Conservation (phyloP, 2,888 invertebrate genomes). For the Calameuta pallipes region DNA sequence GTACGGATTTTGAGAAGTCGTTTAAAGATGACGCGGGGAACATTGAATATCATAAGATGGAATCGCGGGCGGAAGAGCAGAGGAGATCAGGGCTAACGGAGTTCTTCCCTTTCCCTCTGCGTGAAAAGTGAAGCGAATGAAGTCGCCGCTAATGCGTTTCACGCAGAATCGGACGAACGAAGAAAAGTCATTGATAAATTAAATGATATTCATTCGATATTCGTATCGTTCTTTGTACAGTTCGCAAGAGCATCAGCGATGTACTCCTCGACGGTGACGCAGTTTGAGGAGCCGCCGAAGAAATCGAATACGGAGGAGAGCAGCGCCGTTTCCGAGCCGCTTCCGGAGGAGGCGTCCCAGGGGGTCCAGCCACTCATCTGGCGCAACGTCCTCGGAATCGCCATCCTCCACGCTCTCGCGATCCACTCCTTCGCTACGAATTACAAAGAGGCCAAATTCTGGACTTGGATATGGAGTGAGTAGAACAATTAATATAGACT, state of each 20-base stretch:
- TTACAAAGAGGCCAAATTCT: conserved; percentile 59
- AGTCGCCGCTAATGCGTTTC: too few species aligned
- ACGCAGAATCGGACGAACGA: too few species aligned
- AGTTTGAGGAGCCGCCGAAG: conserved; percentile 37
- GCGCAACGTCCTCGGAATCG: conserved; percentile 72
- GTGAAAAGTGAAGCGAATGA: too few species aligned
- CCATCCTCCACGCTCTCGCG: conserved; percentile 68
- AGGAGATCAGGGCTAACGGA: too few species aligned
- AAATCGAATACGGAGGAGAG: conserved; percentile 25
- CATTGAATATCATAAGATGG: too few species aligned
- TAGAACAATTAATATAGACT: conserved; percentile 32
- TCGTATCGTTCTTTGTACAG: too few species aligned
- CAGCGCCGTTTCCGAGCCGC: conserved; percentile 27
- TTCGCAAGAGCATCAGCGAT: conserved; percentile 12
- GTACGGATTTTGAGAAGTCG: too few species aligned
- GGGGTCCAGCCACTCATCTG: conserved; percentile 71
- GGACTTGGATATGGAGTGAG: conserved; percentile 74
- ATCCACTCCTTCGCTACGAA: conserved; percentile 62
- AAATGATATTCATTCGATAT: too few species aligned
- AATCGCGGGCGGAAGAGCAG: too few species aligned
- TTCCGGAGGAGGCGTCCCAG: conserved; percentile 24
- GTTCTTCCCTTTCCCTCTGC: too few species aligned
- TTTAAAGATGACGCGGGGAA: too few species aligned
- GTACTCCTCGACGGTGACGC: conserved; percentile 46
- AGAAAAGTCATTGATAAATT: too few species aligned